Conservation (phyloP, 2,888 invertebrate genomes). For the Phorcus lineatus region DNA sequence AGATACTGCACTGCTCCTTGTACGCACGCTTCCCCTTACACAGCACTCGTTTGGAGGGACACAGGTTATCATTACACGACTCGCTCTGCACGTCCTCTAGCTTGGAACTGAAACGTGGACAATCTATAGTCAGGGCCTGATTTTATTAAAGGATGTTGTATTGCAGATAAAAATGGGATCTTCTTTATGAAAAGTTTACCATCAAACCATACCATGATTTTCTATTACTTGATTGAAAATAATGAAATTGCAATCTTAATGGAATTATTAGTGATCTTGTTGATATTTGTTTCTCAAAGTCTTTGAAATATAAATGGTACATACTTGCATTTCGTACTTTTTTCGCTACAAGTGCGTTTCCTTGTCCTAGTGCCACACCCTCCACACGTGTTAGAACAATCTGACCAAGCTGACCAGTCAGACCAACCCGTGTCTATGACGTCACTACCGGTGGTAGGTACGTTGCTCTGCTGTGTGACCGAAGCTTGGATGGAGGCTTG, state of each 20-base stretch:
- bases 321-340: slow-evolving; percentile 45
- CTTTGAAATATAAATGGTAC: neutral
- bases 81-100: neutral
- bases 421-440: slow-evolving; percentile 38
- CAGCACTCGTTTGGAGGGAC: neutral
- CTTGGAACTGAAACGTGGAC: neutral
- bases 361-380: slow-evolving; percentile 60
- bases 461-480: neutral
- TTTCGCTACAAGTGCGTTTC: slow-evolving; percentile 47
- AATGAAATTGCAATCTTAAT: neutral
- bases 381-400: slow-evolving; percentile 62
- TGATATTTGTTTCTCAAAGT: too few species aligned
- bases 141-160: too few species aligned
- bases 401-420: slow-evolving; percentile 59
- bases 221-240: too few species aligned
- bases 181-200: too few species aligned
- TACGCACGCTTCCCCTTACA: neutral
- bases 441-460: slow-evolving; percentile 22
- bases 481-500: too few species aligned
- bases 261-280: too few species aligned
- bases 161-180: too few species aligned
- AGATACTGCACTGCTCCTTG: neutral
- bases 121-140: too few species aligned
- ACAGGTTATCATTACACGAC: neutral
- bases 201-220: too few species aligned